Evolutionary conservation across 1,140 invertebrate genomes (phyloP).

Genomic region (Maconellicoccus hirsutus): DNA sequence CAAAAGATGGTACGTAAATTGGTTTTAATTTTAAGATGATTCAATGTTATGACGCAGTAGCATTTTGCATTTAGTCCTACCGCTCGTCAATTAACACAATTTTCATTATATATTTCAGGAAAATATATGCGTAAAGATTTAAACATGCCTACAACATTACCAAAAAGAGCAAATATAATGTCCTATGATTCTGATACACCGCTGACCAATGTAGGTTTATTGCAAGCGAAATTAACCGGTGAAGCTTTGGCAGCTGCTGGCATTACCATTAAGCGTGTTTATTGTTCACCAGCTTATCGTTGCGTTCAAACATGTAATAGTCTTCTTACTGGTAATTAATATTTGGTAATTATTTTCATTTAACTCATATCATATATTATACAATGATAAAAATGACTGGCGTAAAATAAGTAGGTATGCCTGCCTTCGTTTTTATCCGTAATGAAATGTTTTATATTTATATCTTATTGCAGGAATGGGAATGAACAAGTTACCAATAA

Average conservation of each 20-base stretch:
- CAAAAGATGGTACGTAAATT: constrained; percentile 50
- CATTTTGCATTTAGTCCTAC: no score
- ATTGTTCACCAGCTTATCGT: constrained; percentile 73
- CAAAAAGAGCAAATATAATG: constrained; percentile 45
- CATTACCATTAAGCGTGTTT: constrained; percentile 57
- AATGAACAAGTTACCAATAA: constrained; percentile 42
- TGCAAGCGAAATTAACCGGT: constrained; percentile 61
- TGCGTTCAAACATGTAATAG: constrained; percentile 80
- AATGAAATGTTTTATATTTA: no score
- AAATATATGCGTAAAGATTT: constrained; percentile 68
- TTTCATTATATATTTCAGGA: constrained; percentile 33
- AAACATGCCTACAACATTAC: constrained; percentile 72
- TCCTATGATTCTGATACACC: constrained; percentile 73
- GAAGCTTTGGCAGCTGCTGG: constrained; percentile 57
- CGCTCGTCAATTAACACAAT: no score
- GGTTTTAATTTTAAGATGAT: no score
- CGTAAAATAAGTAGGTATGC: no score
- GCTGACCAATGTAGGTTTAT: constrained; percentile 65
- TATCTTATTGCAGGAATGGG: constrained; percentile 43
- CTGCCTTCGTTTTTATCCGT: no score
- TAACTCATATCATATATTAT: no score
- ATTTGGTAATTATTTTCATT: background rate
- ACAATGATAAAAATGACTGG: no score
- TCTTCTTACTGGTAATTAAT: constrained; percentile 45
- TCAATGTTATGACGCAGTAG: no score